These are phyloP conservation scores for Uromys caudimaculatus DNA, from an alignment of 2,797 vertebrate species.

Conservation along the genomic window DNA sequence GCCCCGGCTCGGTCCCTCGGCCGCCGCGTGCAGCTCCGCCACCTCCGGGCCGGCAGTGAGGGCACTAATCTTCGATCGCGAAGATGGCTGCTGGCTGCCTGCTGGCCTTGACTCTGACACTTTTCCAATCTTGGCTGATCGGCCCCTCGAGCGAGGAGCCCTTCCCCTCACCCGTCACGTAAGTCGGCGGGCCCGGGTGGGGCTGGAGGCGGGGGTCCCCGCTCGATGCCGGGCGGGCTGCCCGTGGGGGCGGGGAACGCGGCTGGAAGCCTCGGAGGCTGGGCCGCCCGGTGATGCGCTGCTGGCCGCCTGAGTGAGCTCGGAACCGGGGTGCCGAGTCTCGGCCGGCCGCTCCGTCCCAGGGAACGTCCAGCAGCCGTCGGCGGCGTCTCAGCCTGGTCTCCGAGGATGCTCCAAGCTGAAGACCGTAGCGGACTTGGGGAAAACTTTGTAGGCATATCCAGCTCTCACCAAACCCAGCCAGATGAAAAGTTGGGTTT, in stretches of 20 bases:
- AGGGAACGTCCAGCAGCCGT: not conserved
- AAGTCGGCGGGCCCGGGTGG: conserved; percentile 86
- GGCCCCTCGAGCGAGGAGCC: conserved; percentile 90
- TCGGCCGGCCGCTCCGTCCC: not conserved
- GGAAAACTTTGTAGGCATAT: conserved; percentile 85
- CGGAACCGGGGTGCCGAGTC: not conserved
- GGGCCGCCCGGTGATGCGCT: not conserved
- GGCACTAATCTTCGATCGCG: conserved; percentile 86
- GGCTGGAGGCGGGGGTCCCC: not conserved
- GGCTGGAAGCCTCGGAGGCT: conserved; percentile 30
- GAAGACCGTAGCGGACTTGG: conserved; percentile 29
- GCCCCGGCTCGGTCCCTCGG: not conserved
- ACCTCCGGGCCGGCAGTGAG: conserved; percentile 12
- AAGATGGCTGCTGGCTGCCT: conserved; percentile 95
- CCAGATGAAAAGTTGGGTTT: conserved; percentile 68
- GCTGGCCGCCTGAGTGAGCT: conserved; percentile 1
- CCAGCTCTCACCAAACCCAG: not conserved
- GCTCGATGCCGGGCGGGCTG: not conserved
- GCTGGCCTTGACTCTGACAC: conserved; percentile 90
- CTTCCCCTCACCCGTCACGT: conserved; percentile 95
- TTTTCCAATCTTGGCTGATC: conserved; percentile 89
- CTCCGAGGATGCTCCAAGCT: conserved; percentile 52
- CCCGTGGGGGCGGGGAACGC: not conserved
- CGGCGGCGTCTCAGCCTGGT: not conserved
- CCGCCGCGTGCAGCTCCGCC: not conserved